These are phyloP conservation scores for Chiloscyllium plagiosum DNA, from an alignment of 2,113 vertebrate genomes.

Conservation along the genomic window DNA sequence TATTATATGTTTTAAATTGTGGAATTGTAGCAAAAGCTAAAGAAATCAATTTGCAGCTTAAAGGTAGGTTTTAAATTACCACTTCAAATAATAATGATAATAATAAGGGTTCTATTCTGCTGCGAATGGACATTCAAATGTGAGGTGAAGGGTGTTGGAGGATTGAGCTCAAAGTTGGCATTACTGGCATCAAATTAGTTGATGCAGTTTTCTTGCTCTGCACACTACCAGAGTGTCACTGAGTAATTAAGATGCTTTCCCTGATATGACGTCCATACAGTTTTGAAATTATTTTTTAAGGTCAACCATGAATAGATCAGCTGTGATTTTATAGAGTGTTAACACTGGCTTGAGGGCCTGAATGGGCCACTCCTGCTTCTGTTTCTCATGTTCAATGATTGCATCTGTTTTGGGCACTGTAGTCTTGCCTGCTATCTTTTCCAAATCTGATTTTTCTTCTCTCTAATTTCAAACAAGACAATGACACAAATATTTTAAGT, in stretches of 20 bases:
- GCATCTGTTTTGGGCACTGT: not conserved
- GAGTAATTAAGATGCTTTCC: not conserved
- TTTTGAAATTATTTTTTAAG: too few species aligned
- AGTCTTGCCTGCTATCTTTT: not conserved
- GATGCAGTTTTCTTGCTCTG: not conserved
- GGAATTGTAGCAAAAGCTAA: not conserved
- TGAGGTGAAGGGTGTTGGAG: not conserved
- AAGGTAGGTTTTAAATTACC: not conserved
- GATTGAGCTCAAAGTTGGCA: not conserved
- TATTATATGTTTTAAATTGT: not conserved
- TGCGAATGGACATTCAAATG: not conserved
- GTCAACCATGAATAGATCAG: not conserved
- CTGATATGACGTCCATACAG: not conserved
- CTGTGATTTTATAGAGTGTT: not conserved
- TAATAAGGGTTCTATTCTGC: not conserved
- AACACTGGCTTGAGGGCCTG: not conserved
- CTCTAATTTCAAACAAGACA: not conserved
- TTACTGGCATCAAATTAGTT: not conserved
- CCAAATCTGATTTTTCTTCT: not conserved
- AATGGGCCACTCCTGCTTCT: not conserved
- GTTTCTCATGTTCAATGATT: not conserved
- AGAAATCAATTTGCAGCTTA: not conserved
- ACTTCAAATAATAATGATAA: not conserved
- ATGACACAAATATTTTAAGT: not conserved
- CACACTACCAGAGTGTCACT: not conserved